Percentiles rank a stretch among this genome's conserved stretches.
Evolutionary conservation across 2,888 invertebrate species (phyloP).

Genomic region (Aphodius sticticus): DNA sequence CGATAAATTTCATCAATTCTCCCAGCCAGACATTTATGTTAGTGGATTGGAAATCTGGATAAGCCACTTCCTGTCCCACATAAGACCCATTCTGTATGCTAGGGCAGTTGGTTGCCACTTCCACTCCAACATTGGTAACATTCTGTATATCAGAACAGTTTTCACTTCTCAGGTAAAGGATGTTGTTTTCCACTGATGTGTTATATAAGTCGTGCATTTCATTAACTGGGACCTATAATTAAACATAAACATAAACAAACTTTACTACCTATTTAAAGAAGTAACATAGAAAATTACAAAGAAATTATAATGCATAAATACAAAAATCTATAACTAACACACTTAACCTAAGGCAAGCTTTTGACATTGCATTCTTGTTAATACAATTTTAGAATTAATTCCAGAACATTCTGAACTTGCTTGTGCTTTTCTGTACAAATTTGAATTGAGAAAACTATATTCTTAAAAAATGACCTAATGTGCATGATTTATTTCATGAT

Average conservation of each 20-base stretch:
- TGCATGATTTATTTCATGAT: too few relatives aligned
- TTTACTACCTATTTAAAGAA: neutral
- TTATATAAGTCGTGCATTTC: conserved; percentile 44
- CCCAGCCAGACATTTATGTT: conserved; percentile 46
- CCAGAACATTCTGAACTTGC: too few relatives aligned
- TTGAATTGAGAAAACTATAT: too few relatives aligned
- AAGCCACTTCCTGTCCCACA: conserved; percentile 50
- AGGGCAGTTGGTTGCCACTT: conserved; percentile 32
- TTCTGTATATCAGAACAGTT: too few relatives aligned
- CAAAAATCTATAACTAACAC: too few relatives aligned
- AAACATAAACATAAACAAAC: conserved; percentile 23
- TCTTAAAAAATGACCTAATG: too few relatives aligned
- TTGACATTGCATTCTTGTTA: too few relatives aligned
- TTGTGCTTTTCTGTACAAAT: too few relatives aligned
- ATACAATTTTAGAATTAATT: too few relatives aligned
- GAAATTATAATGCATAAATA: neutral
- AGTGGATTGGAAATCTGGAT: conserved; percentile 53
- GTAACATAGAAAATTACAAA: neutral
- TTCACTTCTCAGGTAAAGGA: conserved; percentile 47
- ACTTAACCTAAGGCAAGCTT: too few relatives aligned
- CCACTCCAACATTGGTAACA: too few relatives aligned
- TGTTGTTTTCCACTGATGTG: conserved; percentile 42
- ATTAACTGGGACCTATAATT: conserved; percentile 42
- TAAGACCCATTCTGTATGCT: conserved; percentile 50
- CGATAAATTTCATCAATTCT: conserved; percentile 38